phyloP scores from a whole-genome alignment of 2,888 invertebrate genomes.

The Rhodophaea formosa region DNA sequence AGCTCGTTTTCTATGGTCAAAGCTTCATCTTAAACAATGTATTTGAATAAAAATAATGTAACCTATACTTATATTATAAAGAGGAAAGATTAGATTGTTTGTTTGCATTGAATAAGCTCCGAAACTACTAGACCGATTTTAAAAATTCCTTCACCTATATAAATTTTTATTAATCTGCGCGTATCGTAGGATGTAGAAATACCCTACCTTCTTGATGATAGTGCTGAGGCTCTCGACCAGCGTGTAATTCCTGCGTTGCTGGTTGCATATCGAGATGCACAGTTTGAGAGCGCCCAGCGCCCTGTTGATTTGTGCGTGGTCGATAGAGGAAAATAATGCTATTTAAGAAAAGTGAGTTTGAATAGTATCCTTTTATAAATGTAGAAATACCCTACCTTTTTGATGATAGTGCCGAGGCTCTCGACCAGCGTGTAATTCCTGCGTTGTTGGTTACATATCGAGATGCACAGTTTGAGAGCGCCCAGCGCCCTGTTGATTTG shows the following conservation, averaged over 20 bases:
- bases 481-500: slow-evolving; percentile 88
- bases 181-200: neutral
- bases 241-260: slow-evolving; percentile 84
- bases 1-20: too few relatives aligned
- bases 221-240: slow-evolving; percentile 91
- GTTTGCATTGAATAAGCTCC: too few relatives aligned
- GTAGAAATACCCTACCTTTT: slow-evolving; percentile 63
- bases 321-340: too few relatives aligned
- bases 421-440: slow-evolving; percentile 87
- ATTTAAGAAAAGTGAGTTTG: too few relatives aligned
- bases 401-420: slow-evolving; percentile 88
- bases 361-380: too few relatives aligned
- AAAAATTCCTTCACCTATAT: too few relatives aligned
- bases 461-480: slow-evolving; percentile 88
- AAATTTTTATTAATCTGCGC: too few relatives aligned
- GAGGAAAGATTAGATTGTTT: too few relatives aligned
- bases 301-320: slow-evolving; percentile 87
- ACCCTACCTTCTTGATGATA: slow-evolving; percentile 82
- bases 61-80: too few relatives aligned
- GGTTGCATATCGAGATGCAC: slow-evolving; percentile 89
- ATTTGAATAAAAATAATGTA: too few relatives aligned
- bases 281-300: slow-evolving; percentile 89
- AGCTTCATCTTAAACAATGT: too few relatives aligned
- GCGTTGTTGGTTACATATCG: slow-evolving; percentile 87
- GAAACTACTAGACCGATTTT: too few relatives aligned